Percentiles rank a stretch among this genome's conserved stretches.
Conservation (phyloP, 2,797 vertebrate genomes). For the Phoxinus dragarum region DNA sequence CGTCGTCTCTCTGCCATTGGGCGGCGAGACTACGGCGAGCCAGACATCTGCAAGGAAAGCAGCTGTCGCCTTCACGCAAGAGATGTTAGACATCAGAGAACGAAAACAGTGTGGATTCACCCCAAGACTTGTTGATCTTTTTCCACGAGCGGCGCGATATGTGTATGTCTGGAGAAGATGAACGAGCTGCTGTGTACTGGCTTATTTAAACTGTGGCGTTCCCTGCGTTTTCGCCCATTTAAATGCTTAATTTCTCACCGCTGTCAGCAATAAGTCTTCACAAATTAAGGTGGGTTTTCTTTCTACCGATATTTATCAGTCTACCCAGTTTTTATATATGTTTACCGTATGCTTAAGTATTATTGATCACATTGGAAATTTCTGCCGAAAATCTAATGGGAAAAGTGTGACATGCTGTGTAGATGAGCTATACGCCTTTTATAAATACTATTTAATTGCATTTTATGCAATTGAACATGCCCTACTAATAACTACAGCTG, state of each 20-base stretch:
- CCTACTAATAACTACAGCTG: not conserved
- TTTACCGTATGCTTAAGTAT: not conserved
- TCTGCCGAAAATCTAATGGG: not conserved
- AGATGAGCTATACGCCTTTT: not conserved
- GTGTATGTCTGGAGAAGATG: constrained; percentile 73
- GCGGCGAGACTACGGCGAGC: constrained; percentile 57
- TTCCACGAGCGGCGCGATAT: constrained; percentile 51
- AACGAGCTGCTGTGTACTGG: constrained; percentile 52
- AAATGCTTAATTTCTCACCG: constrained; percentile 59
- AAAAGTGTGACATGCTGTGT: constrained; percentile 20
- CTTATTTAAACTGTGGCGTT: constrained; percentile 70
- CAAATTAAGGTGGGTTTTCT: constrained; percentile 67
- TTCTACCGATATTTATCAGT: not conserved
- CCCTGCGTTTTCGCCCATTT: constrained; percentile 61
- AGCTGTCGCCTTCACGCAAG: constrained; percentile 66
- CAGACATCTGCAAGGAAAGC: constrained; percentile 55
- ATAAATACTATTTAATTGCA: not conserved
- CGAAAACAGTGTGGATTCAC: constrained; percentile 65
- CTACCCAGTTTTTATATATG: not conserved
- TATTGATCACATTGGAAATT: not conserved
- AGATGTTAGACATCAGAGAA: constrained; percentile 66
- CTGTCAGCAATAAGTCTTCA: constrained; percentile 65
- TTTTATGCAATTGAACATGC: not conserved
- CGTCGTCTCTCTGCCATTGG: constrained; percentile 52
- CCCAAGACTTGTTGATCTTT: constrained; percentile 80